Percentiles rank a stretch among this genome's conserved stretches.
phyloP scores from a whole-genome alignment of 2,888 invertebrate genomes.

The Aricia artaxerxes region DNA sequence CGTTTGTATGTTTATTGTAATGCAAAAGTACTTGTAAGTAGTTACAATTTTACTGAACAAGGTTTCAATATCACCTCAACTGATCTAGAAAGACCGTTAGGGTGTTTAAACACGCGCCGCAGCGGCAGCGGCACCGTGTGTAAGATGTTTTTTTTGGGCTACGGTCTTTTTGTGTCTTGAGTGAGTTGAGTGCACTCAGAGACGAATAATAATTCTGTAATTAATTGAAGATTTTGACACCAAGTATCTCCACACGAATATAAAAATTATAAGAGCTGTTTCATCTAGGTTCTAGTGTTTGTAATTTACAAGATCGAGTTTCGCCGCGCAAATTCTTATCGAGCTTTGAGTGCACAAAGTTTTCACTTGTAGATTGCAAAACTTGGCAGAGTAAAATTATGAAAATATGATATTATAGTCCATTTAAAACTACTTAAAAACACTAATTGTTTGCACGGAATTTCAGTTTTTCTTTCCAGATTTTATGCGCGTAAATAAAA shows the following conservation, averaged over 20 bases:
- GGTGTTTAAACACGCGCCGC: too few species aligned
- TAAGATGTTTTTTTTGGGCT: too few species aligned
- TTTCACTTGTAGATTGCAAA: slow-evolving; percentile 23
- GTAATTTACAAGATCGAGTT: slow-evolving; percentile 10
- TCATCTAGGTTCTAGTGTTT: background rate
- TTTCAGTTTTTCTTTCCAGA: background rate
- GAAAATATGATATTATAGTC: background rate
- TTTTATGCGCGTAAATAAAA: background rate
- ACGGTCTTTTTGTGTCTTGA: too few species aligned
- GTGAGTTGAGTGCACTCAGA: too few species aligned
- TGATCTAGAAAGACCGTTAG: too few species aligned
- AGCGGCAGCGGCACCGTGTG: too few species aligned
- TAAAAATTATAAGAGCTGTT: background rate
- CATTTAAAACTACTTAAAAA: background rate
- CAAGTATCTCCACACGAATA: background rate
- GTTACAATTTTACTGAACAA: too few species aligned
- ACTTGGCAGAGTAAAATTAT: slow-evolving; percentile 17
- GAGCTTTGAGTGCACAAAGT: background rate
- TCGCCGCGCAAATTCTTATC: slow-evolving; percentile 17
- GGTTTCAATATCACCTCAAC: too few species aligned
- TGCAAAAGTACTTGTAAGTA: too few species aligned
- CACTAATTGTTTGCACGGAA: background rate
- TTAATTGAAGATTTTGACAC: too few species aligned
- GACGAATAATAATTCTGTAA: too few species aligned
- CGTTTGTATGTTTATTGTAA: too few species aligned